Evolutionary conservation across 2,113 vertebrate genomes (phyloP).

Genomic region (Crotalus tigris): DNA sequence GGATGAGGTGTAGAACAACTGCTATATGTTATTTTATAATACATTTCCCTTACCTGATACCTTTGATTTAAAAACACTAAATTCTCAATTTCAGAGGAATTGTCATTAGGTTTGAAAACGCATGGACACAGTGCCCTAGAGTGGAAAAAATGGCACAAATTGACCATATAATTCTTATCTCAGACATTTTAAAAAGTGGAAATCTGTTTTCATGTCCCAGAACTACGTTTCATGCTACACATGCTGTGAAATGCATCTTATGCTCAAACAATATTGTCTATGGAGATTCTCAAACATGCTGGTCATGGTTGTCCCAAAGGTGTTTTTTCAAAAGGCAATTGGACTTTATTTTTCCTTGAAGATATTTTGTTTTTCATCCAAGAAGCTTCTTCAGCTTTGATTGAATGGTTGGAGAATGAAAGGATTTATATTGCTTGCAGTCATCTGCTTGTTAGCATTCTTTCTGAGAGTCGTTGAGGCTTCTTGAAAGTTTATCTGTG

Average conservation of each 20-base stretch:
- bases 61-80: conserved; percentile 59
- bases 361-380: background rate
- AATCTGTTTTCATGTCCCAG: background rate
- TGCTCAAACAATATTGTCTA: background rate
- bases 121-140: conserved; percentile 62
- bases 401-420: background rate
- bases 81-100: conserved; percentile 49
- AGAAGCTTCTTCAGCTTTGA: background rate
- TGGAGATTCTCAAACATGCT: background rate
- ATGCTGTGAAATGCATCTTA: background rate
- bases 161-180: background rate
- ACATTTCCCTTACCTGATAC: conserved; percentile 70
- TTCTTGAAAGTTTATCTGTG: too few species aligned
- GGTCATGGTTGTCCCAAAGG: background rate
- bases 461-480: too few species aligned
- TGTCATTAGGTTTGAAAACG: conserved; percentile 48
- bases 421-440: background rate
- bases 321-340: background rate
- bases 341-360: background rate
- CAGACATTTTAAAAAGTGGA: fast-evolving
- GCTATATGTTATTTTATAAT: background rate
- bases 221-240: background rate
- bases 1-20: background rate
- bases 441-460: too few species aligned
- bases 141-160: background rate